phyloP scores from a whole-genome alignment of 2,113 vertebrate genomes.

The Periophthalmus modestus region DNA sequence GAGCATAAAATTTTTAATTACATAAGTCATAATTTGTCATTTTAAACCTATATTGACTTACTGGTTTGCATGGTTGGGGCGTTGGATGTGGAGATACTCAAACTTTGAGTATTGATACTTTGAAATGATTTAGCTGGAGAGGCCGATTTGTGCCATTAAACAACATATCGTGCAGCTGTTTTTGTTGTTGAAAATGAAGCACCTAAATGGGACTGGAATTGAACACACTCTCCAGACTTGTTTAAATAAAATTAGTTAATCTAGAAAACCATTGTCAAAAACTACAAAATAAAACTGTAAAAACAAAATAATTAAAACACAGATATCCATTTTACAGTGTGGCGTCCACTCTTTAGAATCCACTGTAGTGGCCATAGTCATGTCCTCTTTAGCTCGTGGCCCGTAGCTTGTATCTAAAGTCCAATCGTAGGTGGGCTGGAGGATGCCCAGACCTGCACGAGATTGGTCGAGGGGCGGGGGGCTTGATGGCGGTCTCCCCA shows the following conservation, averaged over 20 bases:
- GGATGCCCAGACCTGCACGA: constrained; percentile 89
- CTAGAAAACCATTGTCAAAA: background rate
- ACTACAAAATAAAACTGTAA: background rate
- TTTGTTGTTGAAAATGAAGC: too few relatives aligned
- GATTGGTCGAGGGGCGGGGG: constrained; percentile 92
- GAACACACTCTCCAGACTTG: too few relatives aligned
- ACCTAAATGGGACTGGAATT: too few relatives aligned
- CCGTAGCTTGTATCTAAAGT: constrained; percentile 91
- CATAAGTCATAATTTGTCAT: too few relatives aligned
- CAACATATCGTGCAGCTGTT: too few relatives aligned
- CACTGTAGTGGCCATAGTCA: background rate
- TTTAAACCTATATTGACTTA: too few relatives aligned
- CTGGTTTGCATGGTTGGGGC: too few relatives aligned
- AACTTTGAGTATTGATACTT: too few relatives aligned
- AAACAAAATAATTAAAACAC: background rate
- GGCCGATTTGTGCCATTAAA: too few relatives aligned
- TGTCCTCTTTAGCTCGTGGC: constrained; percentile 11
- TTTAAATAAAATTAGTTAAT: background rate
- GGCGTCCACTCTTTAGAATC: background rate
- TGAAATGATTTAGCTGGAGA: too few relatives aligned
- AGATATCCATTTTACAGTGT: background rate
- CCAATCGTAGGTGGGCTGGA: constrained; percentile 89
- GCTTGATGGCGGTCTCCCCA: constrained; percentile 79
- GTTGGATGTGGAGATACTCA: too few relatives aligned
- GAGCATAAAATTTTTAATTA: too few relatives aligned